phyloP scores from a whole-genome alignment of 30 jellyfish, hydroid and myxozoan genomes.

The Pelagia noctiluca region DNA sequence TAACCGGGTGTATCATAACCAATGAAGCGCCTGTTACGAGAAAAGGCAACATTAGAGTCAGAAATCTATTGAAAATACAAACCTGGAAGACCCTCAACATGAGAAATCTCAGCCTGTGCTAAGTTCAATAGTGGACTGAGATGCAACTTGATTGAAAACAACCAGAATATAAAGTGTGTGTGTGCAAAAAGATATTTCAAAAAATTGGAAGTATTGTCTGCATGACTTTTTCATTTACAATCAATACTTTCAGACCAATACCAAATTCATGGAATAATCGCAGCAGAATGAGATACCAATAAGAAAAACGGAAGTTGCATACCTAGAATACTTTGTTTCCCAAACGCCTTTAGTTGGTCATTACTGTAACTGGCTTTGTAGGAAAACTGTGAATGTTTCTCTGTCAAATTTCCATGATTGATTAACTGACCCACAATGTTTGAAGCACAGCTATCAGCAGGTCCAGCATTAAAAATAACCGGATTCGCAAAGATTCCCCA shows the following conservation, averaged over 20 bases:
- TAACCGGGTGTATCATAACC: constrained; percentile 7
- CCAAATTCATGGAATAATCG: too few relatives aligned
- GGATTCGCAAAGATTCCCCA: constrained; percentile 59
- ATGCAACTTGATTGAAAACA: neutral
- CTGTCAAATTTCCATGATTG: constrained; percentile 61
- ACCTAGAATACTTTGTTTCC: constrained; percentile 67
- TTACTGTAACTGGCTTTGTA: constrained; percentile 21
- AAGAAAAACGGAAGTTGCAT: neutral
- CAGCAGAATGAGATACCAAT: neutral
- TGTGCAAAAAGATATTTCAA: neutral
- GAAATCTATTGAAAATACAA: neutral
- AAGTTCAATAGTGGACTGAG: neutral
- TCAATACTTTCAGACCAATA: too few relatives aligned
- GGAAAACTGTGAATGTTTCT: constrained; percentile 46
- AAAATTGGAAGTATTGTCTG: neutral
- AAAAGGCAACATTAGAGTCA: neutral
- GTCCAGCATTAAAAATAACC: constrained; percentile 49
- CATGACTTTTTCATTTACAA: neutral
- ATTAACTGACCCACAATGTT: constrained; percentile 42
- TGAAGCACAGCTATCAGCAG: constrained; percentile 59
- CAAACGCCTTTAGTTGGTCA: constrained; percentile 54
- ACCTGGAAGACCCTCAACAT: neutral
- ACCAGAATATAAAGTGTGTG: neutral
- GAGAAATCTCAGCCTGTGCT: neutral
- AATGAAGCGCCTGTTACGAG: constrained; percentile 40